Evolutionary conservation across 1,140 invertebrate genomes (phyloP).

Genomic region (Brachionus plicatilis): DNA sequence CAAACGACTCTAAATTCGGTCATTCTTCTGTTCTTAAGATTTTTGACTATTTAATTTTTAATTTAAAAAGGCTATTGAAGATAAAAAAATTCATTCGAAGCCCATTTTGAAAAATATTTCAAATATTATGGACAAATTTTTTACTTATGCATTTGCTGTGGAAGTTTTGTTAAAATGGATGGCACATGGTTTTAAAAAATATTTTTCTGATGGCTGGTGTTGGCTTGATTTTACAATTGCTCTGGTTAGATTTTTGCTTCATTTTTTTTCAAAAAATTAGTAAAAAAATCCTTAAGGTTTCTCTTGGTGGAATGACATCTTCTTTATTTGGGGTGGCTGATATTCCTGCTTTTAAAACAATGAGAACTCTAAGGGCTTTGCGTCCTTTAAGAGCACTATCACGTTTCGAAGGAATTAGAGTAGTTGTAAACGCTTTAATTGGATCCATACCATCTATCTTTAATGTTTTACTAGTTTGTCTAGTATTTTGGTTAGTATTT

Average conservation of each 20-base stretch:
- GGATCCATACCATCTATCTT: slow-evolving; percentile 92
- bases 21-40: slow-evolving; percentile 62
- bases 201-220: slow-evolving; percentile 98
- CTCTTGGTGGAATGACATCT: not conserved
- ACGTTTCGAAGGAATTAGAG: slow-evolving; percentile 91
- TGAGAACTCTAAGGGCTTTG: slow-evolving; percentile 81
- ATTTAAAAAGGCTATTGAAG: slow-evolving; percentile 91
- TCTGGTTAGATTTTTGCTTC: slow-evolving; percentile 69
- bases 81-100: slow-evolving; percentile 88
- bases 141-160: slow-evolving; percentile 93
- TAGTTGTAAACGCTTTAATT: slow-evolving; percentile 86
- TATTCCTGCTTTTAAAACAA: slow-evolving; percentile 71
- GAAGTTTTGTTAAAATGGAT: slow-evolving; percentile 99
- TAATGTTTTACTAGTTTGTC: slow-evolving; percentile 80
- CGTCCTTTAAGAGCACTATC: slow-evolving; percentile 82
- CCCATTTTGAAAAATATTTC: slow-evolving; percentile 78
- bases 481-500: slow-evolving; percentile 86
- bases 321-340: not conserved
- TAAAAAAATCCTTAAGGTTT: slow-evolving; percentile 47
- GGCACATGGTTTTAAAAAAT: slow-evolving; percentile 89
- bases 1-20: too few species aligned
- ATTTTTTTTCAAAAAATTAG: slow-evolving; percentile 42
- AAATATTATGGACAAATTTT: slow-evolving; percentile 93
- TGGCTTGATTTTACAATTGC: slow-evolving; percentile 98
- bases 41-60: slow-evolving; percentile 64